Base-by-base conservation (phyloP, 2,113 vertebrate genomes). In the Hippolais icterina region DNA sequence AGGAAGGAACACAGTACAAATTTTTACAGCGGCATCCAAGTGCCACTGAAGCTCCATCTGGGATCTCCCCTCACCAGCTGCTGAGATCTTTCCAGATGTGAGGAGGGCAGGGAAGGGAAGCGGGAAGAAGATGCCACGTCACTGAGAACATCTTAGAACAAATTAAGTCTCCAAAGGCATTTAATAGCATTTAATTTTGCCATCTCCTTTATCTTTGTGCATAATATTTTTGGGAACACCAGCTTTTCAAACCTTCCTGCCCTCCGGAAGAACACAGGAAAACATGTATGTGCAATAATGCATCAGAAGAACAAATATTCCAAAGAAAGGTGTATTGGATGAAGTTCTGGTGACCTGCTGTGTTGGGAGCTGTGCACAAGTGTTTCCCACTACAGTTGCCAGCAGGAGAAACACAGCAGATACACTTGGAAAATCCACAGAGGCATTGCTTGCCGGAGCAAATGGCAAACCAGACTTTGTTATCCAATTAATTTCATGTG, bases 91-190 rank as follows among this genome's bases (percentile, higher is more conserved):
- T 83, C 42, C 80, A 76, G 54, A 18, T 10, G 27, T 15, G 5
- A 91, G 27, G 12, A 61, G 31, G 5, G 35, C 35, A 76, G 47
- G 46, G 12, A 61, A 76, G 44, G 37, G 66, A 70, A 60, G 8
- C 0, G 0, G 29, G 28, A 83, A 10, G 31, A 86, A 17, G 47
- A 46, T 42, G 42, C 12, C 0, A 0, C 5, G 20, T 25, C 13
- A 3, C 53, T 23, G 15, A 77, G 12, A n/a, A 66, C 1, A 0
- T 16, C 28, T 11, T 12, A 66, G 17, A 49, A 59, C 35, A 72
- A 64, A 83, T 37, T 11, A 71, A 54, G 15, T 23, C 54, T 69
- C 63, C 25, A 80, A 59, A 93, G 27, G n/a, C 29, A 69, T 64
- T 52, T 42, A 69, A 74, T 0, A 77, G 23, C 33, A 54, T 47